Evolutionary conservation across 1,140 invertebrate genomes (phyloP).

Genomic region (Tetramorium simillimum): DNA sequence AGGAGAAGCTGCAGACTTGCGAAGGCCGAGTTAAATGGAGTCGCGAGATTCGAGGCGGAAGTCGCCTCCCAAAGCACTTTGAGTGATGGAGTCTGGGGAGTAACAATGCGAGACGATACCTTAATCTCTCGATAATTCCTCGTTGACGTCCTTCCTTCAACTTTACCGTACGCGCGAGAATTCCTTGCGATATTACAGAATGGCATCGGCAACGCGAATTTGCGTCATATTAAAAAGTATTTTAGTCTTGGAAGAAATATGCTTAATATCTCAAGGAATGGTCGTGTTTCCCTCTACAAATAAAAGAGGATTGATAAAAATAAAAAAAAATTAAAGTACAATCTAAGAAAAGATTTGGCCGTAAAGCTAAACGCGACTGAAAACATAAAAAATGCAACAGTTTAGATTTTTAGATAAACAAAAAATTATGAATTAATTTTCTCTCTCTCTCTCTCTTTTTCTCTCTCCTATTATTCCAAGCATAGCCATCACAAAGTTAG

Average conservation of each 20-base stretch:
- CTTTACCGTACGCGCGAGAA: conserved; percentile 34
- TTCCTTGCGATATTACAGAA: conserved; percentile 20
- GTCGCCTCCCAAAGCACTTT: conserved; percentile 40
- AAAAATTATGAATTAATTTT: neutral
- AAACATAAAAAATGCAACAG: neutral
- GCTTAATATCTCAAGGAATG: neutral
- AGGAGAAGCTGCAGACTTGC: conserved; percentile 36
- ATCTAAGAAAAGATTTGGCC: neutral
- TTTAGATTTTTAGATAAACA: neutral
- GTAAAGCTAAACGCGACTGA: neutral
- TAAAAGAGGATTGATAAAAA: neutral
- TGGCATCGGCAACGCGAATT: neutral
- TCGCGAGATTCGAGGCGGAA: conserved; percentile 42
- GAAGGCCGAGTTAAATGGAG: conserved; percentile 52
- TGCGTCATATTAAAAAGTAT: neutral
- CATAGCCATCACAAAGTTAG: neutral
- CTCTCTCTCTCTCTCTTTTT: neutral
- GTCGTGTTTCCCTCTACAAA: neutral
- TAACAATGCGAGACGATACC: conserved; percentile 56
- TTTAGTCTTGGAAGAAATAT: neutral
- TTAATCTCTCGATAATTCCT: conserved; percentile 59
- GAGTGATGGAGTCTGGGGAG: conserved; percentile 50
- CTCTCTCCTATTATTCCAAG: neutral
- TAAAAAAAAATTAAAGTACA: neutral
- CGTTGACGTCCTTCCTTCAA: conserved; percentile 44